Conservation (phyloP, 2,888 invertebrate genomes). For the Apotomis betuletana region DNA sequence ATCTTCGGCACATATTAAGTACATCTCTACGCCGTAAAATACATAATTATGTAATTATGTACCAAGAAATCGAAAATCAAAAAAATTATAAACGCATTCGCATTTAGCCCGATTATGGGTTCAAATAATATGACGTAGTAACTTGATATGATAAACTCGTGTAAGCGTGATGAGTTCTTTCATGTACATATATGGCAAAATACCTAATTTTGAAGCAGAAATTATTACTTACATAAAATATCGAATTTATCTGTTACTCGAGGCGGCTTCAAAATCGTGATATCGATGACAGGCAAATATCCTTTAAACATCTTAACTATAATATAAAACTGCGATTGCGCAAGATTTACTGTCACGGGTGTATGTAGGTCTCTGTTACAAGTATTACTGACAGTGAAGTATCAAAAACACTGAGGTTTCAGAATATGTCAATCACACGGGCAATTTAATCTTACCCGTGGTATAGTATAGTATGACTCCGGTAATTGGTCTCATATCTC, state of each 20-base stretch:
- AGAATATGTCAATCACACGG: constrained; percentile 35
- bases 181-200: too few species aligned
- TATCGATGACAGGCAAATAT: constrained; percentile 32
- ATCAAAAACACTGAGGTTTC: constrained; percentile 35
- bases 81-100: too few species aligned
- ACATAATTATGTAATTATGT: too few species aligned
- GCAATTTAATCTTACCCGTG: constrained; percentile 36
- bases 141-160: too few species aligned
- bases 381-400: constrained; percentile 32
- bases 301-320: constrained; percentile 18
- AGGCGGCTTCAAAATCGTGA: constrained; percentile 11
- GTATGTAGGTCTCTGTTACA: constrained; percentile 26
- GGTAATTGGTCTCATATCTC: constrained; percentile 16
- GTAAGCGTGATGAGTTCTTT: too few species aligned
- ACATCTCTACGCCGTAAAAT: too few species aligned
- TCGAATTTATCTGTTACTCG: not conserved
- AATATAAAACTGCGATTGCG: constrained; percentile 12
- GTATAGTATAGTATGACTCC: constrained; percentile 26
- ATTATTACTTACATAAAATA: not conserved
- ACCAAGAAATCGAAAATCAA: too few species aligned
- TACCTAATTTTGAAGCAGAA: too few species aligned
- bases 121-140: too few species aligned
- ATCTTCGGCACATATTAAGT: too few species aligned
- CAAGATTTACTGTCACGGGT: constrained; percentile 10
- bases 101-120: too few species aligned